A percentile compares a stretch with the other conserved stretches of the same genome.
These are phyloP conservation scores for Andrena camellia DNA, from an alignment of 2,888 invertebrate species.

Conservation along the genomic window DNA sequence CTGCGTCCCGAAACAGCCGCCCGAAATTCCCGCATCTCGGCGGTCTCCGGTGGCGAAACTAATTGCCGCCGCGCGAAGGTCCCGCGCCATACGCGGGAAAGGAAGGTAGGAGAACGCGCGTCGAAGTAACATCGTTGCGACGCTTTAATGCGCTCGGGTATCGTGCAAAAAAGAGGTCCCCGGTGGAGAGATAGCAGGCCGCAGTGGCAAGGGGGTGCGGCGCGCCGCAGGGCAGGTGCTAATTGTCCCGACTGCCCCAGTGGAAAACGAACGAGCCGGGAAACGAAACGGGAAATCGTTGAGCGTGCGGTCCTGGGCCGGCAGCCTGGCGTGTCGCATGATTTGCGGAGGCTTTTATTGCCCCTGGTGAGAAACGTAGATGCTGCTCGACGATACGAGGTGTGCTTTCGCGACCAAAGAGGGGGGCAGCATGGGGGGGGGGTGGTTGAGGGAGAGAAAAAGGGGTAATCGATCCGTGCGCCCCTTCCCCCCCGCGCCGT, in stretches of 20 bases:
- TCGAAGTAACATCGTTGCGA: constrained; percentile 11
- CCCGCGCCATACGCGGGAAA: background rate
- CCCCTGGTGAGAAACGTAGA: constrained; percentile 63
- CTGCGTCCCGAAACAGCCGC: too few species aligned
- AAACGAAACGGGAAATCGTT: constrained; percentile 66
- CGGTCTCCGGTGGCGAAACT: too few species aligned
- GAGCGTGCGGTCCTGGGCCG: constrained; percentile 43
- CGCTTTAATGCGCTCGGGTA: constrained; percentile 23
- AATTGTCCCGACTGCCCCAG: constrained; percentile 66
- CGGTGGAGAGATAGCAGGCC: constrained; percentile 29
- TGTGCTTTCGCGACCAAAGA: constrained; percentile 26
- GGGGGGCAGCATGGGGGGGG: background rate
- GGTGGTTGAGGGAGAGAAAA: constrained; percentile 11
- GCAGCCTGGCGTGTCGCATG: constrained; percentile 81
- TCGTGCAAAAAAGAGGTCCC: constrained; percentile 36
- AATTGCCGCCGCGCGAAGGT: background rate
- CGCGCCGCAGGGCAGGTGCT: constrained; percentile 71
- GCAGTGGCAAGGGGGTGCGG: constrained; percentile 23
- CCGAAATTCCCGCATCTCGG: too few species aligned
- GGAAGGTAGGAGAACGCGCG: background rate
- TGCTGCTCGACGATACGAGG: constrained; percentile 55
- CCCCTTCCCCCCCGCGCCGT: constrained; percentile 12
- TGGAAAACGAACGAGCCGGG: constrained; percentile 57
- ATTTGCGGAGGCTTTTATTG: constrained; percentile 83
- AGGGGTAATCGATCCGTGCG: constrained; percentile 59